Evolutionary conservation across 2,113 vertebrate genomes (phyloP).

Genomic region (Malaclemys terrapin): DNA sequence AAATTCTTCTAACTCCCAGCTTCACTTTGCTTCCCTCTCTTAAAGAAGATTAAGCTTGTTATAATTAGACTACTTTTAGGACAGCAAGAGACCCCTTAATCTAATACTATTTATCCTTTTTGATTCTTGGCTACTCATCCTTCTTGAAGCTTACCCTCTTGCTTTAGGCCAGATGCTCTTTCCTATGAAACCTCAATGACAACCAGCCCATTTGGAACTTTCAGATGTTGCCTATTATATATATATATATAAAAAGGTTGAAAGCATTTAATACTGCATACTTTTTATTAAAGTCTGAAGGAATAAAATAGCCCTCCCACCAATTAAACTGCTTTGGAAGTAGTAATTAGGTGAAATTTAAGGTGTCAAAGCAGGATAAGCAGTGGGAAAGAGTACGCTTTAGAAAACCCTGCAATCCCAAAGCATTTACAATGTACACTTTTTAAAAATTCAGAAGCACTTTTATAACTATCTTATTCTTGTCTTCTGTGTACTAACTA

Average conservation of each 20-base stretch:
- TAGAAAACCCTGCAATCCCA: not conserved
- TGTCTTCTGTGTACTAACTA: not conserved
- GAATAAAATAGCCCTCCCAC: constrained; percentile 27
- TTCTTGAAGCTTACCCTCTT: not conserved
- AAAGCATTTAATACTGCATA: constrained; percentile 31
- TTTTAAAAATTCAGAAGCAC: constrained; percentile 12
- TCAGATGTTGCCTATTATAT: not conserved
- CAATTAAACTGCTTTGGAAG: constrained; percentile 31
- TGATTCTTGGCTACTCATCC: not conserved
- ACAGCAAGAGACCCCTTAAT: not conserved
- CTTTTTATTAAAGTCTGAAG: constrained; percentile 51
- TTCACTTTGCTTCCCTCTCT: not conserved
- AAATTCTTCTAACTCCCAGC: not conserved
- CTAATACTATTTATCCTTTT: not conserved
- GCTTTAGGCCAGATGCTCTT: not conserved
- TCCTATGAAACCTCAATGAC: not conserved
- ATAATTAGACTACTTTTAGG: not conserved
- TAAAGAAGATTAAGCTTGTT: not conserved
- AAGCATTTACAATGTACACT: constrained; percentile 14
- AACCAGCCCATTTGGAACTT: not conserved
- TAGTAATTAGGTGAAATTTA: not conserved
- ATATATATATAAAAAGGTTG: constrained; percentile 26
- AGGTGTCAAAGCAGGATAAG: constrained; percentile 29
- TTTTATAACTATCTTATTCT: constrained; percentile 1
- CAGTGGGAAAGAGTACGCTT: not conserved